A percentile compares a stretch with the other conserved stretches of the same genome.
phyloP scores from a whole-genome alignment of 2,113 vertebrate species.

The Eretmochelys imbricata region DNA sequence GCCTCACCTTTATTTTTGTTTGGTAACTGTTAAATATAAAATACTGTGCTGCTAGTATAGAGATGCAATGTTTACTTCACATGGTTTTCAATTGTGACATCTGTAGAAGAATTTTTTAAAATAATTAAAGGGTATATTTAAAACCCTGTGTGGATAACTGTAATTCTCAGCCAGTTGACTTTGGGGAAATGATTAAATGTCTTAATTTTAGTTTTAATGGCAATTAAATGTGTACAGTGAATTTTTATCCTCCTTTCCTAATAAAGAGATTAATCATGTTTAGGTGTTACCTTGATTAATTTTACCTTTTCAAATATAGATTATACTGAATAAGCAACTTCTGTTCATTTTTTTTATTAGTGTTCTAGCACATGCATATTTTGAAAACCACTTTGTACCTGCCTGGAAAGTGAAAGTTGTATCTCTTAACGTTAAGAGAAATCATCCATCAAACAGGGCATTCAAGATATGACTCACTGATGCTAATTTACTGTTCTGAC shows the following conservation, averaged over 20 bases:
- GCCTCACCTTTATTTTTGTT: background rate
- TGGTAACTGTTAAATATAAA: constrained; percentile 24
- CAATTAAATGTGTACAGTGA: constrained; percentile 20
- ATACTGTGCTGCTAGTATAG: background rate
- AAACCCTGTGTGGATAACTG: background rate
- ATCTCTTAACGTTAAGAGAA: constrained; percentile 77
- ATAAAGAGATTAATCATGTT: constrained; percentile 62
- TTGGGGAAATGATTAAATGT: background rate
- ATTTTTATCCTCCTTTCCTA: constrained; percentile 45
- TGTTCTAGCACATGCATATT: constrained; percentile 48
- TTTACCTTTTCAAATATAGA: background rate
- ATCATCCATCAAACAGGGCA: constrained; percentile 75
- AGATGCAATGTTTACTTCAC: constrained; percentile 23
- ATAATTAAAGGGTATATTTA: constrained; percentile 36
- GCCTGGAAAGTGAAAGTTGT: constrained; percentile 76
- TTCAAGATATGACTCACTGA: constrained; percentile 83
- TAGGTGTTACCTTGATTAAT: constrained; percentile 50
- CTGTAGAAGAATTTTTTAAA: constrained; percentile 7
- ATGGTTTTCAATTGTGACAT: constrained; percentile 42
- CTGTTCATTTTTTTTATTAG: constrained; percentile 44
- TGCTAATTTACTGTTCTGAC: constrained; percentile 81
- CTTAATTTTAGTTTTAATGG: constrained; percentile 27
- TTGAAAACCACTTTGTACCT: constrained; percentile 58
- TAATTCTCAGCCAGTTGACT: constrained; percentile 14
- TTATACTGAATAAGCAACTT: constrained; percentile 38